Evolutionary conservation across 2,888 invertebrate species (phyloP).

Genomic region (Drosophila nigritarsus): DNA sequence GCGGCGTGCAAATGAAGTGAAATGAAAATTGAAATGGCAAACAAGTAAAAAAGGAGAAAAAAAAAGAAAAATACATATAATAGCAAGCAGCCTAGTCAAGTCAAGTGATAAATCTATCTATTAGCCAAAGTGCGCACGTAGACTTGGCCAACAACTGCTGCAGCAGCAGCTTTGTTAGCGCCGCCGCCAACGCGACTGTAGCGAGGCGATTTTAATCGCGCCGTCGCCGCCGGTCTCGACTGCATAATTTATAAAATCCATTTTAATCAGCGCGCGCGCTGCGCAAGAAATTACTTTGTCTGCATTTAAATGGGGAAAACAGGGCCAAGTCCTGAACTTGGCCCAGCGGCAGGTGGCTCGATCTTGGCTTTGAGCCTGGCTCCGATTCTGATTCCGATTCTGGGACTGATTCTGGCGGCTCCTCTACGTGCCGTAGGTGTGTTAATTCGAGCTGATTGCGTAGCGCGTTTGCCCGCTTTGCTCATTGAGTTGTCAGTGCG

Average conservation of each 20-base stretch:
- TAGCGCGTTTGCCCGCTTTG: conserved; percentile 56
- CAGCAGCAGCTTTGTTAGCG: conserved; percentile 51
- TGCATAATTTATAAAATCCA: conserved; percentile 82
- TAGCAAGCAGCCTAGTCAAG: conserved; percentile 49
- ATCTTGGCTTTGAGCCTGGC: not conserved
- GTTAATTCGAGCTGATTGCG: conserved; percentile 71
- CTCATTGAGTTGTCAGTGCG: conserved; percentile 80
- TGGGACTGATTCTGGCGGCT: conserved; percentile 1
- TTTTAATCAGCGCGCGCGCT: conserved; percentile 76
- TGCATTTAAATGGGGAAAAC: conserved; percentile 80
- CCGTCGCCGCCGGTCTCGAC: conserved; percentile 48
- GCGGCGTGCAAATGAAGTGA: conserved; percentile 71
- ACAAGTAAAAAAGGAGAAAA: conserved; percentile 1
- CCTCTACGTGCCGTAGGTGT: conserved; percentile 73
- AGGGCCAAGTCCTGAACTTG: conserved; percentile 68
- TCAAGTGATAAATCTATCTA: conserved; percentile 82
- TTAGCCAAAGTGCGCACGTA: conserved; percentile 74
- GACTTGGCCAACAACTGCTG: conserved; percentile 20
- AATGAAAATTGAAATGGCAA: conserved; percentile 79
- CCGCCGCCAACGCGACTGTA: conserved; percentile 67
- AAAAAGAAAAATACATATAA: conserved; percentile 32
- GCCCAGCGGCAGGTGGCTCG: conserved; percentile 74
- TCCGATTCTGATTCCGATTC: conserved; percentile 10
- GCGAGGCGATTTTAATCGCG: conserved; percentile 75
- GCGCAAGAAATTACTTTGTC: conserved; percentile 82